Percentiles rank a stretch among this genome's conserved stretches.
Conservation (phyloP, 2,888 invertebrate genomes). For the Phaonia tiefii region DNA sequence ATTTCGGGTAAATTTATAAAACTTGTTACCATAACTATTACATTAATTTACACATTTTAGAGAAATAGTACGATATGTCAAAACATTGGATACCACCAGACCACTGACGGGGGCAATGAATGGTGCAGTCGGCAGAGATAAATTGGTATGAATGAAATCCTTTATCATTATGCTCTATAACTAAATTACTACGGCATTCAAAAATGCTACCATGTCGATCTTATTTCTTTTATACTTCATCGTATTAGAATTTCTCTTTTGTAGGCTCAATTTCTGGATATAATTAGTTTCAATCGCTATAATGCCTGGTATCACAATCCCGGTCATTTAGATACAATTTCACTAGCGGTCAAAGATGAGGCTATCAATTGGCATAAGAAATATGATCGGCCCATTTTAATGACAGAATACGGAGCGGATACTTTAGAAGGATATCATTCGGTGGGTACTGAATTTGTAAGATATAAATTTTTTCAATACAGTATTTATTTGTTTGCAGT, state of each 20-base stretch:
- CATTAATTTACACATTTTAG: constrained; percentile 79
- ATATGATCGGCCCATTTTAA: constrained; percentile 92
- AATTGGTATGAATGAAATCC: constrained; percentile 82
- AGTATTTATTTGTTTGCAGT: constrained; percentile 78
- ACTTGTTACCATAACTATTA: not conserved
- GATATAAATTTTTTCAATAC: not conserved
- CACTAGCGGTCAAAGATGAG: constrained; percentile 86
- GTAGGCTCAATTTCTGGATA: constrained; percentile 89
- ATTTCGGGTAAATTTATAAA: constrained; percentile 85
- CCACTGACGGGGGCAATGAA: constrained; percentile 93
- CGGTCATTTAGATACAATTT: constrained; percentile 90
- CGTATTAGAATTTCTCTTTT: constrained; percentile 33
- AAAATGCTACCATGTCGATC: too few relatives aligned
- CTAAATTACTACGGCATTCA: too few relatives aligned
- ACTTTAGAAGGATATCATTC: constrained; percentile 94
- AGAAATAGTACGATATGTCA: constrained; percentile 87
- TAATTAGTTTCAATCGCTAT: constrained; percentile 97
- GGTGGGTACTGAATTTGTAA: constrained; percentile 81
- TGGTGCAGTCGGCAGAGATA: constrained; percentile 83
- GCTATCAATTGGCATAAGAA: constrained; percentile 89
- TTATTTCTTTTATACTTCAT: too few relatives aligned
- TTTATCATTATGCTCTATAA: too few relatives aligned
- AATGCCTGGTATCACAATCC: constrained; percentile 96
- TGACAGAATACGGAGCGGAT: constrained; percentile 98
- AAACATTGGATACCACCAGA: constrained; percentile 88